Conservation (phyloP, 2,888 invertebrate species). For the Nomada goodeniana region DNA sequence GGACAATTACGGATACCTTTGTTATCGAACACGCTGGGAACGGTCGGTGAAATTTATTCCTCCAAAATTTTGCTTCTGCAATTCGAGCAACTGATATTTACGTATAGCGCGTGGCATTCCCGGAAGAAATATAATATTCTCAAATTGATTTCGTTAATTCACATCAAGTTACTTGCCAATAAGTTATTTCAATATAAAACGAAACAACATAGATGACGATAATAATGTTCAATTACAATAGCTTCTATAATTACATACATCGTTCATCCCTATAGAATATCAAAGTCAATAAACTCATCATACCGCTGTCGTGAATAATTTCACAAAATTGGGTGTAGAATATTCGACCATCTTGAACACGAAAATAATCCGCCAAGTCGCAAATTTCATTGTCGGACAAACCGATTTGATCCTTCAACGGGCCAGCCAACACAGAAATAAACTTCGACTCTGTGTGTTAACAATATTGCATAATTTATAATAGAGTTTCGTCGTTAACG, state of each 20-base stretch:
- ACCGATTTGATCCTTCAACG: conserved; percentile 88
- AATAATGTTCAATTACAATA: no score
- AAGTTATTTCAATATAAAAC: no score
- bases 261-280: background rate
- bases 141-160: no score
- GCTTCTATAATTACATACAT: background rate
- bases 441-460: conserved; percentile 89
- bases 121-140: no score
- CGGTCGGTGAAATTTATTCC: background rate
- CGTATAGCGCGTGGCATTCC: no score
- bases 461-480: conserved; percentile 10
- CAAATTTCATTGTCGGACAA: conserved; percentile 90
- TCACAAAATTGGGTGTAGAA: conserved; percentile 91
- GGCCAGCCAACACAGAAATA: conserved; percentile 89
- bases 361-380: conserved; percentile 91
- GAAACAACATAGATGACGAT: no score
- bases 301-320: conserved; percentile 89
- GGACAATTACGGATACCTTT: conserved; percentile 41
- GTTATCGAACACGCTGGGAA: conserved; percentile 11
- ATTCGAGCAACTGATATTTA: no score
- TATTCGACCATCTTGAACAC: conserved; percentile 91
- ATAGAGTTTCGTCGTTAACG: background rate
- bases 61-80: background rate
- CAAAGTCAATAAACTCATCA: conserved; percentile 48
- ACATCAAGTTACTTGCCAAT: no score